Evolutionary conservation across 2,797 vertebrate genomes (phyloP).

Genomic region (Cossypha polioptera): DNA sequence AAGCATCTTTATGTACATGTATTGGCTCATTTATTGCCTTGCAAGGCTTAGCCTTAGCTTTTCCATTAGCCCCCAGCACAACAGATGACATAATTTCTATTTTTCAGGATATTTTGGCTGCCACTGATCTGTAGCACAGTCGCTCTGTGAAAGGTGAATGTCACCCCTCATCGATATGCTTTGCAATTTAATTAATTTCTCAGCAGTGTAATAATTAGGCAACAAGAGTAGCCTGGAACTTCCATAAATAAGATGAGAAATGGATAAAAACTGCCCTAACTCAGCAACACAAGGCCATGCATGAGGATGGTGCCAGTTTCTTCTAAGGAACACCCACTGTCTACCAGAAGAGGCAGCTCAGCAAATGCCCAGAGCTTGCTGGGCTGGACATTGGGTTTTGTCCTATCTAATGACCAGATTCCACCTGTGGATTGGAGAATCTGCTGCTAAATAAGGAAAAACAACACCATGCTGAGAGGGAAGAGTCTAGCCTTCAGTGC

Average conservation of each 20-base stretch:
- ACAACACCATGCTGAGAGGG: neutral
- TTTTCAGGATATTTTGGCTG: neutral
- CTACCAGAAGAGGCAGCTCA: neutral
- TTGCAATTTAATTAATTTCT: slow-evolving; percentile 74
- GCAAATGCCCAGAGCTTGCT: neutral
- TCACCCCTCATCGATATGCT: slow-evolving; percentile 28
- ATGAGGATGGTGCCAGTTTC: neutral
- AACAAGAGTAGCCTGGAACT: slow-evolving; percentile 54
- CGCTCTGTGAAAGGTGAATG: slow-evolving; percentile 53
- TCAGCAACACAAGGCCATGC: neutral
- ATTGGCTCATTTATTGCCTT: slow-evolving; percentile 3
- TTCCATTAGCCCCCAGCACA: neutral
- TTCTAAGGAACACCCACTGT: neutral
- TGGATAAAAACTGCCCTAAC: slow-evolving; percentile 36
- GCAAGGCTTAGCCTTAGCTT: neutral
- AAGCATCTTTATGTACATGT: neutral
- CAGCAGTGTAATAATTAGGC: slow-evolving; percentile 74
- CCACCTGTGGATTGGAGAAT: neutral
- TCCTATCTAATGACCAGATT: neutral
- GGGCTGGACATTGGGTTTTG: neutral
- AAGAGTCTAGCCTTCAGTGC: neutral
- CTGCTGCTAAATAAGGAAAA: neutral
- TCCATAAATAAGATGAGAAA: slow-evolving; percentile 69
- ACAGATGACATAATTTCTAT: slow-evolving; percentile 28
- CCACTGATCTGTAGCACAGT: slow-evolving; percentile 33